Evolutionary conservation across 1,140 invertebrate species (phyloP).

Genomic region (Calosoma granatense): DNA sequence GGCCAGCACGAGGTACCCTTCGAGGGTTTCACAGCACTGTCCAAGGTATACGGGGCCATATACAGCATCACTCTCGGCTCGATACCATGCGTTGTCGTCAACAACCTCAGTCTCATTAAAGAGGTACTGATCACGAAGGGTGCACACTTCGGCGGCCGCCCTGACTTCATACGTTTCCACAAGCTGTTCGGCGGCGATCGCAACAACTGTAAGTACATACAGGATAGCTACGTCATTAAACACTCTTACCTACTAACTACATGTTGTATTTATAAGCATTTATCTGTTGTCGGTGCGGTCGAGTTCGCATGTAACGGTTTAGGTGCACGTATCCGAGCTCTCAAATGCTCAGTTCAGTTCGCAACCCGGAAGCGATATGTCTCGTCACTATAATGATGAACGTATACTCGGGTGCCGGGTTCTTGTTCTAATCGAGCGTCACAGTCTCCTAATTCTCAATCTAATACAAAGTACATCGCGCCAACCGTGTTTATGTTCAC

Average conservation of each 20-base stretch:
- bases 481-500: background rate
- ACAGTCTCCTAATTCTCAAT: conserved; percentile 17
- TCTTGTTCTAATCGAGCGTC: conserved; percentile 18
- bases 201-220: conserved; percentile 63
- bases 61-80: conserved; percentile 61
- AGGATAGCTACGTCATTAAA: too few species aligned
- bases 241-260: conserved; percentile 13
- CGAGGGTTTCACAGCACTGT: conserved; percentile 56
- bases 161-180: conserved; percentile 66
- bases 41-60: conserved; percentile 63
- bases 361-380: conserved; percentile 16
- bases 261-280: too few species aligned
- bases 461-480: background rate
- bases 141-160: conserved; percentile 67
- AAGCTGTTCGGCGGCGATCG: conserved; percentile 62
- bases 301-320: too few species aligned
- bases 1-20: conserved; percentile 56
- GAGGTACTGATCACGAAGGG: conserved; percentile 74
- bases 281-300: too few species aligned
- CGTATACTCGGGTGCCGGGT: conserved; percentile 13
- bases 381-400: background rate
- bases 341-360: too few species aligned
- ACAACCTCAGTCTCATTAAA: conserved; percentile 58
- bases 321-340: too few species aligned
- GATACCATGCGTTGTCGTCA: conserved; percentile 63